Percentiles rank a stretch among this genome's conserved stretches.
These are phyloP conservation scores for Myotis lucifugus DNA, from an alignment of 2,113 vertebrate genomes.

Conservation along the genomic window DNA sequence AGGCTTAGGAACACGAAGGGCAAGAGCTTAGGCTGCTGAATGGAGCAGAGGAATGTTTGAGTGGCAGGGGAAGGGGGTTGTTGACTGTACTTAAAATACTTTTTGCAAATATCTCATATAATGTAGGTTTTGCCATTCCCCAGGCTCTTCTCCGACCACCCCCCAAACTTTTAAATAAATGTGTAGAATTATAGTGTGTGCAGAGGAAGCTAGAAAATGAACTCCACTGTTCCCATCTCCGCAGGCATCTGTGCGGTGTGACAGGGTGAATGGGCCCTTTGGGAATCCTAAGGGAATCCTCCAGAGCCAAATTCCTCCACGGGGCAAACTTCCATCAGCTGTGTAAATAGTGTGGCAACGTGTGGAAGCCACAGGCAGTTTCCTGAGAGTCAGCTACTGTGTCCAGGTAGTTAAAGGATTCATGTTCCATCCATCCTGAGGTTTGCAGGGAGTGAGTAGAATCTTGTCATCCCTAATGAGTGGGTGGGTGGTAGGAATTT, in stretches of 20 bases:
- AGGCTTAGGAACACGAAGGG: not conserved
- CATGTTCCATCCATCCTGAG: slow-evolving; percentile 57
- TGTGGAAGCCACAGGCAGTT: not conserved
- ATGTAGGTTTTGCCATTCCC: slow-evolving; percentile 44
- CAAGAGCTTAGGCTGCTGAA: slow-evolving; percentile 40
- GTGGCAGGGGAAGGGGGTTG: slow-evolving; percentile 39
- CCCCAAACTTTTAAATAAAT: slow-evolving; percentile 64
- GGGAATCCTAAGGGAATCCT: slow-evolving; percentile 32
- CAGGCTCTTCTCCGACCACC: not conserved
- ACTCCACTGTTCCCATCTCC: slow-evolving; percentile 50
- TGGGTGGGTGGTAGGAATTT: slow-evolving; percentile 49
- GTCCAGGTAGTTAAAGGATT: slow-evolving; percentile 67
- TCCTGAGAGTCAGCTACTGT: slow-evolving; percentile 57
- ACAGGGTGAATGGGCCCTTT: slow-evolving; percentile 48
- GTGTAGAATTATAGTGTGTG: slow-evolving; percentile 30
- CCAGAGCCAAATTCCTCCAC: slow-evolving; percentile 70
- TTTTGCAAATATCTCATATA: slow-evolving; percentile 65
- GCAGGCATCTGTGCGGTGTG: slow-evolving; percentile 54
- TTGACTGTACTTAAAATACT: slow-evolving; percentile 73
- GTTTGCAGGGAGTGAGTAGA: slow-evolving; percentile 40
- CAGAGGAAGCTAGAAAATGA: slow-evolving; percentile 70
- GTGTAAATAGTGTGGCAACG: slow-evolving; percentile 72
- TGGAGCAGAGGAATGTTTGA: slow-evolving; percentile 61
- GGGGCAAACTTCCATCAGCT: slow-evolving; percentile 50
- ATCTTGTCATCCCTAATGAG: slow-evolving; percentile 51